Conservation (phyloP, 2,113 vertebrate genomes). For the Sclerurus mexicanus region DNA sequence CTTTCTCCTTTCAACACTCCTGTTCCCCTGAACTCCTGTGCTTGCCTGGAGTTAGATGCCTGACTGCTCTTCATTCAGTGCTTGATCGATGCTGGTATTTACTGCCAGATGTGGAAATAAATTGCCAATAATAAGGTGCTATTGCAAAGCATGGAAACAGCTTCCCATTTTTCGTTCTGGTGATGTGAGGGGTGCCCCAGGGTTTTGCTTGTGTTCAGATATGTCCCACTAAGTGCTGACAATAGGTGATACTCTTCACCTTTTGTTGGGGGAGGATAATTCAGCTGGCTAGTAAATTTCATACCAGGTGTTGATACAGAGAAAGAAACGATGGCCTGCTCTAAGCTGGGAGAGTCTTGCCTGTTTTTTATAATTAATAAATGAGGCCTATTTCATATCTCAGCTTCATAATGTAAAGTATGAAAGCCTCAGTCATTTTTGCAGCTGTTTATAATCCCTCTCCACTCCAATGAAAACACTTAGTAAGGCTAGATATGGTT, state of each 20-base stretch:
- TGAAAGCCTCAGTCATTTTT: neutral
- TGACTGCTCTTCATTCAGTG: neutral
- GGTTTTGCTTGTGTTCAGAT: neutral
- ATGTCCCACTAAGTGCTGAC: neutral
- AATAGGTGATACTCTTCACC: neutral
- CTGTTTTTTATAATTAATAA: neutral
- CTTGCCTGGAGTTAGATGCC: neutral
- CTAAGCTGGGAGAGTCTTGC: rapidly evolving
- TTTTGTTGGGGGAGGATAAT: neutral
- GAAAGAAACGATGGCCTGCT: neutral
- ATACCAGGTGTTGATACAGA: neutral
- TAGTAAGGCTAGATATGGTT: neutral
- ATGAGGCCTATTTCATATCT: neutral
- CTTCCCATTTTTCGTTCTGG: neutral
- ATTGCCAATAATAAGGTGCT: neutral
- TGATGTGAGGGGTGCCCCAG: neutral
- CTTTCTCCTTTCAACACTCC: neutral
- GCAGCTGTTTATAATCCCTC: neutral
- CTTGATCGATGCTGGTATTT: neutral
- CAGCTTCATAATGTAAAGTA: neutral
- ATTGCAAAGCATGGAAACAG: neutral
- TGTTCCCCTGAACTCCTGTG: neutral
- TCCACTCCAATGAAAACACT: neutral
- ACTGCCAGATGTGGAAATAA: neutral
- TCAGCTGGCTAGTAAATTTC: neutral